Percentiles rank a stretch among this genome's conserved stretches.
Conservation (phyloP, 1,140 invertebrate species). For the Anadara kagoshimensis region DNA sequence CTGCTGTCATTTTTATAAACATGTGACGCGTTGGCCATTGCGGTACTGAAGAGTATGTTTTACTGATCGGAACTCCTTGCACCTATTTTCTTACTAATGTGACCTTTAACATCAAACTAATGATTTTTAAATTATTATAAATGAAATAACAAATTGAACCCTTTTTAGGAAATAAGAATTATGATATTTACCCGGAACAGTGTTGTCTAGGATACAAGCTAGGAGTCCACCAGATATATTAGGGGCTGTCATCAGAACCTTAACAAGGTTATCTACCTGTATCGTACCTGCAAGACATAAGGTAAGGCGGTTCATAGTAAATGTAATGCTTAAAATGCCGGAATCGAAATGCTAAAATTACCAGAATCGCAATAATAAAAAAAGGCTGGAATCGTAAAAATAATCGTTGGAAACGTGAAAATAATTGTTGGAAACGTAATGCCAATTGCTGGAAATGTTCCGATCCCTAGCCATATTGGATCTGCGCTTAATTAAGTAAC, state of each 20-base stretch:
- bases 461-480: accelerated
- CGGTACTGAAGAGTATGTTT: too few species aligned
- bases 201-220: slow-evolving; percentile 73
- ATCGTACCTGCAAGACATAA: slow-evolving; percentile 40
- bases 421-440: background rate
- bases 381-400: background rate
- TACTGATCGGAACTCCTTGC: too few species aligned
- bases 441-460: background rate
- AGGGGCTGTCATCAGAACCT: slow-evolving; percentile 60
- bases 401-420: background rate
- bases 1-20: too few species aligned
- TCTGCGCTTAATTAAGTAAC: too few species aligned
- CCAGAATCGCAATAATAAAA: background rate
- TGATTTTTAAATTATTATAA: too few species aligned
- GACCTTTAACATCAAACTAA: too few species aligned
- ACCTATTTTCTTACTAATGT: too few species aligned
- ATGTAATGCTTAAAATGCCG: too few species aligned
- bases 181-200: slow-evolving; percentile 69
- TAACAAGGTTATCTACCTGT: slow-evolving; percentile 46
- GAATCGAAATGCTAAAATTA: background rate
- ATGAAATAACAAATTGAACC: too few species aligned
- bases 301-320: too few species aligned
- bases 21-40: too few species aligned
- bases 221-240: slow-evolving; percentile 70
- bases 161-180: too few species aligned